phyloP scores from a whole-genome alignment of 2,888 invertebrate genomes.

The Ypsolopha sequella region DNA sequence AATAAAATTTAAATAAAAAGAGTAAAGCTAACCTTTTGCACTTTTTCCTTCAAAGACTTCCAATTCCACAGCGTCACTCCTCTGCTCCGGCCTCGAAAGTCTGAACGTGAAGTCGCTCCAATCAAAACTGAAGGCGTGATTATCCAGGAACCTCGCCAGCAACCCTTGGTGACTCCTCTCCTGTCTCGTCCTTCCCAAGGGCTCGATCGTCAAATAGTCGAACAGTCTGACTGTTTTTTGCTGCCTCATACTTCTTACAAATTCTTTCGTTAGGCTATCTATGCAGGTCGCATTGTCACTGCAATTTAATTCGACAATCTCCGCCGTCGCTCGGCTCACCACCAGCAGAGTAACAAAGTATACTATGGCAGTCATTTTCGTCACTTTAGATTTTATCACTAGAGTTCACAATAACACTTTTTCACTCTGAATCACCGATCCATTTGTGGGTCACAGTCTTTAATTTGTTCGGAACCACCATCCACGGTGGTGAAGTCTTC shows the following conservation, averaged over 20 bases:
- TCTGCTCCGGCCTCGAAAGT: constrained; percentile 54
- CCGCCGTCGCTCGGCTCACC: constrained; percentile 35
- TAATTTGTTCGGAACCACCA: constrained; percentile 35
- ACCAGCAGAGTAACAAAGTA: constrained; percentile 42
- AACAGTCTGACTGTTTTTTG: constrained; percentile 65
- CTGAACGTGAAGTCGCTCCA: constrained; percentile 66
- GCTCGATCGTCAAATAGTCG: constrained; percentile 68
- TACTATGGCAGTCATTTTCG: constrained; percentile 53
- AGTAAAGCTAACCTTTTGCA: constrained; percentile 42
- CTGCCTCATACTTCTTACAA: constrained; percentile 61
- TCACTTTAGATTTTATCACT: constrained; percentile 18
- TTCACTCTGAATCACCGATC: constrained; percentile 49
- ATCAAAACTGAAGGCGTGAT: constrained; percentile 66
- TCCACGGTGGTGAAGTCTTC: constrained; percentile 49
- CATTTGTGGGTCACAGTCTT: constrained; percentile 58
- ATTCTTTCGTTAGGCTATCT: constrained; percentile 57
- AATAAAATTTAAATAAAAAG: neutral
- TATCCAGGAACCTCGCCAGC: constrained; percentile 54
- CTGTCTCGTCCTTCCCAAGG: constrained; percentile 39
- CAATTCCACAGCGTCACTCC: constrained; percentile 57
- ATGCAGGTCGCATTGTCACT: constrained; percentile 74
- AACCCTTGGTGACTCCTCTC: constrained; percentile 45
- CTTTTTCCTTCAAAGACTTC: constrained; percentile 56
- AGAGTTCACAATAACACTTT: constrained; percentile 20
- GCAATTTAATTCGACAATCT: constrained; percentile 55